Evolutionary conservation across 1,140 invertebrate genomes (phyloP).

Genomic region (Heliothis virescens): DNA sequence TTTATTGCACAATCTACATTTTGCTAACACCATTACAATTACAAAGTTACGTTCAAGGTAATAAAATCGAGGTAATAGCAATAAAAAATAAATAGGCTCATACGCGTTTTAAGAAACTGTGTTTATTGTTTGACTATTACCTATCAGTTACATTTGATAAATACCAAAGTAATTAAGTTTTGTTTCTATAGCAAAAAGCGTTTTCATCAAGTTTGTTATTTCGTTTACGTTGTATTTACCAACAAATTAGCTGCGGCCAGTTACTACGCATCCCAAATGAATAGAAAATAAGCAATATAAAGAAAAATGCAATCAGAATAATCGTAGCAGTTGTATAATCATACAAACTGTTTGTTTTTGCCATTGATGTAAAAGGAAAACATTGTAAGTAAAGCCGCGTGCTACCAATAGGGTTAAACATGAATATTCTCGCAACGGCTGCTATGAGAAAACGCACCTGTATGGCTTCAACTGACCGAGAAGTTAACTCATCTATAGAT

Average conservation of each 20-base stretch:
- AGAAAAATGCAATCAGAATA: neutral
- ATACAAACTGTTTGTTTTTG: neutral
- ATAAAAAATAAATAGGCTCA: conserved; percentile 1
- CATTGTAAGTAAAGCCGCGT: neutral
- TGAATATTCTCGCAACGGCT: neutral
- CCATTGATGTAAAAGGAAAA: neutral
- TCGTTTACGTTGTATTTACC: neutral
- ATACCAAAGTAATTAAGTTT: too few species aligned
- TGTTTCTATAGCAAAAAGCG: too few species aligned
- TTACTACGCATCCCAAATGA: neutral
- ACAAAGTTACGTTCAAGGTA: conserved; percentile 15
- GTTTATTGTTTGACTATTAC: too few species aligned
- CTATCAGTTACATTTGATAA: too few species aligned
- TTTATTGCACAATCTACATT: conserved; percentile 15
- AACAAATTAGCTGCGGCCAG: neutral
- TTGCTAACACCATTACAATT: conserved; percentile 22
- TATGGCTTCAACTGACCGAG: neutral
- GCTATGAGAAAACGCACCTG: neutral
- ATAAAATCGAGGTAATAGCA: neutral
- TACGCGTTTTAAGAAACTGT: neutral
- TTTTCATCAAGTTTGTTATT: neutral
- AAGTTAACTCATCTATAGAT: too few species aligned
- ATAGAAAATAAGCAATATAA: neutral
- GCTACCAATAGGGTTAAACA: neutral
- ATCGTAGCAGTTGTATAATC: neutral